Percentiles rank a stretch among this genome's conserved stretches.
Conservation (phyloP, 2,113 vertebrate genomes). For the Canis aureus region DNA sequence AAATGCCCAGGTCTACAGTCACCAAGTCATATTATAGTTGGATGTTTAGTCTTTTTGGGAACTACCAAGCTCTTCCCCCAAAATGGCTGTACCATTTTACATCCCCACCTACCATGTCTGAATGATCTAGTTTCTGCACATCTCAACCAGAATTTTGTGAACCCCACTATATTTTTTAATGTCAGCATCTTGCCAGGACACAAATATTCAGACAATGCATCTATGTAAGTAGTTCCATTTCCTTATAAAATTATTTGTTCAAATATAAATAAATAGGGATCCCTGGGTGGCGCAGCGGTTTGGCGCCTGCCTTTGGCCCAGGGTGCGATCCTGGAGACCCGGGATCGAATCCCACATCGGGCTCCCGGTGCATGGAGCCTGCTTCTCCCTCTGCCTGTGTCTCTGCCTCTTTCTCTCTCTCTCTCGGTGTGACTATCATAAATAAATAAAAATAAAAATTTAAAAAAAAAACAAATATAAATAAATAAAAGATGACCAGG, state of each 20-base stretch:
- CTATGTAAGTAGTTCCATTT: conserved; percentile 69
- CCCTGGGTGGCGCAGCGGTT: too few species aligned
- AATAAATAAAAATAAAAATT: too few species aligned
- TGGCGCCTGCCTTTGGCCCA: too few species aligned
- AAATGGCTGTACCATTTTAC: background rate
- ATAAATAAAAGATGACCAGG: conserved; percentile 67
- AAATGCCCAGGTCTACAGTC: background rate
- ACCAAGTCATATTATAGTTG: background rate
- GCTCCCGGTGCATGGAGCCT: too few species aligned
- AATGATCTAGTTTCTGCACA: background rate
- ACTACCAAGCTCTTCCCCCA: background rate
- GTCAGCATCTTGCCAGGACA: conserved; percentile 45
- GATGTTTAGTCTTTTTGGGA: background rate
- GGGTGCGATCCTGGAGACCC: too few species aligned
- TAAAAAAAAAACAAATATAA: background rate
- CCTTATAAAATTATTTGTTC: conserved; percentile 67
- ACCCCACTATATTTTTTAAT: conserved; percentile 29
- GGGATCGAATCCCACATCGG: too few species aligned
- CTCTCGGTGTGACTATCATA: too few species aligned
- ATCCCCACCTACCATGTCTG: background rate
- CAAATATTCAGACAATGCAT: conserved; percentile 65
- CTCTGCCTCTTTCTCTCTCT: too few species aligned
- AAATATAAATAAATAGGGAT: conserved; percentile 37
- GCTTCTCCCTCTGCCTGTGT: too few species aligned
- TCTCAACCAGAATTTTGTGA: background rate